A percentile compares a stretch with the other conserved stretches of the same genome.
These are phyloP conservation scores for Scaptomyza caliginosa DNA, from an alignment of 2,888 invertebrate genomes.

Conservation along the genomic window DNA sequence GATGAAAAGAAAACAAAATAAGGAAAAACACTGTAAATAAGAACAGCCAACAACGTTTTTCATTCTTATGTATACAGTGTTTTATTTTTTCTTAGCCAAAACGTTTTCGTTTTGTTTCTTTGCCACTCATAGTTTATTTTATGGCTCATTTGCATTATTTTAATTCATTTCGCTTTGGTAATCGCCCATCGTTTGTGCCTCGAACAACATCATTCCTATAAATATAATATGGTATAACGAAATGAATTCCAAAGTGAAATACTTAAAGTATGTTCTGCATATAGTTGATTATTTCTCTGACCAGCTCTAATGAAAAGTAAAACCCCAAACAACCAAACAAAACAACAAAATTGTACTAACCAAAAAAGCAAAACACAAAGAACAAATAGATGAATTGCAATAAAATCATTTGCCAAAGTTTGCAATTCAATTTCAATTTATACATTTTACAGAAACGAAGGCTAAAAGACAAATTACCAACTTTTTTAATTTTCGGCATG, in stretches of 20 bases:
- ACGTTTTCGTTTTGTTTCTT: conserved; percentile 2
- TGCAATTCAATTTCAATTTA: conserved; percentile 73
- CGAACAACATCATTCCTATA: conserved; percentile 34
- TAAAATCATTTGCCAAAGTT: conserved; percentile 64
- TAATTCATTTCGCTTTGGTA: conserved; percentile 63
- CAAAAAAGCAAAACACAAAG: neutral
- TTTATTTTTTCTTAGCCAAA: conserved; percentile 9
- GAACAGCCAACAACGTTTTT: neutral
- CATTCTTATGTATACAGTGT: conserved; percentile 42
- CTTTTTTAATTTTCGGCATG: conserved; percentile 27
- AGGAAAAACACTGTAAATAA: neutral
- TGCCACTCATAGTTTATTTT: conserved; percentile 44
- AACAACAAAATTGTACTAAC: neutral
- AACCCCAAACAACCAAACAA: conserved; percentile 19
- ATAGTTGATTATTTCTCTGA: conserved; percentile 62
- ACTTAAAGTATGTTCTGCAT: conserved; percentile 35
- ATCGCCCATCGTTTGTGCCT: conserved; percentile 30
- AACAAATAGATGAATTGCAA: conserved; percentile 21
- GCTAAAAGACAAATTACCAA: conserved; percentile 41
- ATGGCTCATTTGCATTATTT: conserved; percentile 78
- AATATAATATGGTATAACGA: conserved; percentile 46
- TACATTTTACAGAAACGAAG: conserved; percentile 17
- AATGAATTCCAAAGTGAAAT: conserved; percentile 43
- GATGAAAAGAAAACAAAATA: too few species aligned
- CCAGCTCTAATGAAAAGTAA: conserved; percentile 33